Evolutionary conservation across 2,888 invertebrate species (phyloP).

Genomic region (Arenicola marina): DNA sequence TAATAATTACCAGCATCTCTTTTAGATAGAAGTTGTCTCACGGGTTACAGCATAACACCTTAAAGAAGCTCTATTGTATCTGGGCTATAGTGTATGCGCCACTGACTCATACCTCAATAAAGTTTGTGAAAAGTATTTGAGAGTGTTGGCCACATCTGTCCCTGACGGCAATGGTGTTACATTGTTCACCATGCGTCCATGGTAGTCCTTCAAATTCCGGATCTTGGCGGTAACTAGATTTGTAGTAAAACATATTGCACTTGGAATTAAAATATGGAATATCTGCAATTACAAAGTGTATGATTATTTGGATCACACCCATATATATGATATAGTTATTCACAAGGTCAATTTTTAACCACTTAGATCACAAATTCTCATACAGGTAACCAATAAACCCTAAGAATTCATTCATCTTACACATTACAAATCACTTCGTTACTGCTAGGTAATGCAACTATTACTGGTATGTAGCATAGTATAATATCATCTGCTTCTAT

Average conservation of each 20-base stretch:
- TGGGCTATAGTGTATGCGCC: no score
- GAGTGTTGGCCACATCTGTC: constrained; percentile 93
- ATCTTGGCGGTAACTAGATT: constrained; percentile 92
- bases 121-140: constrained; percentile 97
- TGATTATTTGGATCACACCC: no score
- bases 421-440: no score
- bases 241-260: not conserved
- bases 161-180: constrained; percentile 91
- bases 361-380: no score
- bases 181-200: constrained; percentile 88
- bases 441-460: not conserved
- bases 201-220: constrained; percentile 94
- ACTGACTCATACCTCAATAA: constrained; percentile 77
- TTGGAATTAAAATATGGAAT: not conserved
- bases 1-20: no score
- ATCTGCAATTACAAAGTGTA: not conserved
- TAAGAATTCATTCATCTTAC: no score
- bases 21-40: not conserved
- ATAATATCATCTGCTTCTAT: not conserved
- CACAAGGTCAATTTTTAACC: no score
- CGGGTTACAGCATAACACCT: not conserved
- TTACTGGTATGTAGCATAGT: not conserved
- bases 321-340: no score
- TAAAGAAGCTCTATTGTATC: no score
- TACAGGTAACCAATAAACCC: no score